Percentiles rank a stretch among this genome's conserved stretches.
Conservation (phyloP, 2,113 vertebrate species). For the Phainopepla nitens region DNA sequence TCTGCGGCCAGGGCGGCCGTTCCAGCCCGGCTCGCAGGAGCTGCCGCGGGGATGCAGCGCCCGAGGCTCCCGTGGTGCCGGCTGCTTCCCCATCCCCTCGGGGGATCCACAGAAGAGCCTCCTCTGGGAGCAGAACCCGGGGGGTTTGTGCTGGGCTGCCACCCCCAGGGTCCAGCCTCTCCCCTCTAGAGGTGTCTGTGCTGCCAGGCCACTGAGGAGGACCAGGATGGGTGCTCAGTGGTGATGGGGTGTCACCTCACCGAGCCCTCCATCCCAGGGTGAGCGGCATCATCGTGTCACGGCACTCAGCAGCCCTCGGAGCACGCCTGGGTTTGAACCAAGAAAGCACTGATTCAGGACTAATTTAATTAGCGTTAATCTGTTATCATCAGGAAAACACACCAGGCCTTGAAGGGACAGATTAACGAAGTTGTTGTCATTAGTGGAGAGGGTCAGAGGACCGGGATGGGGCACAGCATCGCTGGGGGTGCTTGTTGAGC, state of each 20-base stretch:
- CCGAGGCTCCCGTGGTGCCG: background rate
- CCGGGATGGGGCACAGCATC: accelerated
- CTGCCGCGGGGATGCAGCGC: background rate
- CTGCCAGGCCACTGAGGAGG: background rate
- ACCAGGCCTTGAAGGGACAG: background rate
- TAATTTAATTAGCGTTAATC: background rate
- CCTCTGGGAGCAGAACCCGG: background rate
- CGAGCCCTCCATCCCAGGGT: accelerated
- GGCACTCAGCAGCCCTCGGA: background rate
- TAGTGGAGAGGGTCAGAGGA: background rate
- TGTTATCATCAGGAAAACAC: background rate
- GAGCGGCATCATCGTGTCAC: accelerated
- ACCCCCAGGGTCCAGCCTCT: accelerated
- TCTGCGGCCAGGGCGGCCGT: conserved; percentile 1
- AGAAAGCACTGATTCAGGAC: background rate
- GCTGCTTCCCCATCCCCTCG: background rate
- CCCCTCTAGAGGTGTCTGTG: accelerated
- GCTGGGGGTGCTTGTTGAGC: accelerated
- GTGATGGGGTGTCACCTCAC: background rate
- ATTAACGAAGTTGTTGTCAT: accelerated
- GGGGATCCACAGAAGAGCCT: background rate
- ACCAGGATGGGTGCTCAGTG: accelerated
- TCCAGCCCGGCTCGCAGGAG: background rate
- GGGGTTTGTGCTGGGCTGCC: background rate
- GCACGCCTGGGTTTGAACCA: background rate